Base-by-base conservation (phyloP, 2,888 invertebrate genomes). In the Rhopalosiphum nymphaeae region DNA sequence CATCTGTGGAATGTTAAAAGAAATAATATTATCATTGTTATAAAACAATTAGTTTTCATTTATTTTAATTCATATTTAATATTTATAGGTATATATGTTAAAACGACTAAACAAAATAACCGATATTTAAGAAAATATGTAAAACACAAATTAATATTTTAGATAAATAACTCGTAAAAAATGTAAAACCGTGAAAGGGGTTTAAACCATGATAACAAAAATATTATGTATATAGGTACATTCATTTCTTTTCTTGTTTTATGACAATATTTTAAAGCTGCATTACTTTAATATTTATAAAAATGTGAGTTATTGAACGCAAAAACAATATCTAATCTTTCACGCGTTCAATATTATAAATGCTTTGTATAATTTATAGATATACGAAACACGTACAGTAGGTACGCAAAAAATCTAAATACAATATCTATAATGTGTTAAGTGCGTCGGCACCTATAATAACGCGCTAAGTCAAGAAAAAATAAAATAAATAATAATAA, bases 71-170 rank as follows among this genome's bases (percentile, higher is more conserved):
- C 26, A 11, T 13, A 49, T 49, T 49, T 49, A 49, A 49, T 13
- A 53, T 53, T 16, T 53, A 53, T 61, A 57, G 2, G 7, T 25
- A 29, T 2, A 61, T 29, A 29, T 29, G 61, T 61, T 29, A 29
- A 61, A 11, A 29, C 29, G 29, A 67, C n/a, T n/a, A 42, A 84
- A 84, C 56, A 5, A 36, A 78, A 84, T 9, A 84, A 84, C 16
- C 7, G 84, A 16, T 3, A 67, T 91, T 91, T 49, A 67, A 85
- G 84, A 84, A 13, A 78, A 84, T 78, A 53, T 11, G 42, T 42
- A 91, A 56, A 42, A 78, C 26, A 53, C 53, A 85, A 85, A 91
- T 85, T 85, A 85, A 42, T 84, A 85, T 91, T 67, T 46, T n/a
- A 36, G 21, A 46, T 78, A 89, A 56, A 89, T 42, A 57, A 89